phyloP scores from a whole-genome alignment of 2,797 vertebrate genomes.

The Ptychadena robeensis region DNA sequence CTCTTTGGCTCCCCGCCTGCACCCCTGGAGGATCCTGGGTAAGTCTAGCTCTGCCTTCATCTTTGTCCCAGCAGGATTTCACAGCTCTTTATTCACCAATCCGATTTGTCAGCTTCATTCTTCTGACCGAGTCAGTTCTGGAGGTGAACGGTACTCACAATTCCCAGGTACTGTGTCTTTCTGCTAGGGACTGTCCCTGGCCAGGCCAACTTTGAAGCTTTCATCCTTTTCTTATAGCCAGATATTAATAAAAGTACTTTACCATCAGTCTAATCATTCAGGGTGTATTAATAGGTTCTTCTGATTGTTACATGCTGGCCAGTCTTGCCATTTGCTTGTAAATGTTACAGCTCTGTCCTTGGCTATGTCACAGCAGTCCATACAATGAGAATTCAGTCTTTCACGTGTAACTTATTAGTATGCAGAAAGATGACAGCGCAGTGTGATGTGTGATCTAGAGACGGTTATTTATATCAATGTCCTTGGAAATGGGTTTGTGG shows the following conservation, averaged over 20 bases:
- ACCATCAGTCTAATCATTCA: background rate
- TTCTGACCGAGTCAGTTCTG: background rate
- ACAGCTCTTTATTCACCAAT: background rate
- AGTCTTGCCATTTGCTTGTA: background rate
- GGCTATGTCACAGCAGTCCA: background rate
- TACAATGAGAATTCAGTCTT: too few relatives aligned
- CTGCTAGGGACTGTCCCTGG: background rate
- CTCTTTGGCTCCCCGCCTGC: background rate
- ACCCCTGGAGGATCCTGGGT: constrained; percentile 44
- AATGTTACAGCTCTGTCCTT: background rate
- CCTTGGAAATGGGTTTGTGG: background rate
- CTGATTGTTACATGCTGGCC: background rate
- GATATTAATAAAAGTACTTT: background rate
- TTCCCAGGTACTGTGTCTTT: background rate
- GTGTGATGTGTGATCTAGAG: too few relatives aligned
- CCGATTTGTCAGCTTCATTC: too few relatives aligned
- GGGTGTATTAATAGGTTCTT: background rate
- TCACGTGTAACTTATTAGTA: too few relatives aligned
- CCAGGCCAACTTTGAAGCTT: too few relatives aligned
- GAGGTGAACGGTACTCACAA: too few relatives aligned
- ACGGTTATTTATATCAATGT: background rate
- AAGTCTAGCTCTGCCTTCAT: constrained; percentile 7
- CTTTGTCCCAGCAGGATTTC: background rate
- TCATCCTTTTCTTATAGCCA: too few relatives aligned
- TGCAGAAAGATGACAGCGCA: background rate